Conservation (phyloP, 2,888 invertebrate species). For the Eupithecia tripunctaria region DNA sequence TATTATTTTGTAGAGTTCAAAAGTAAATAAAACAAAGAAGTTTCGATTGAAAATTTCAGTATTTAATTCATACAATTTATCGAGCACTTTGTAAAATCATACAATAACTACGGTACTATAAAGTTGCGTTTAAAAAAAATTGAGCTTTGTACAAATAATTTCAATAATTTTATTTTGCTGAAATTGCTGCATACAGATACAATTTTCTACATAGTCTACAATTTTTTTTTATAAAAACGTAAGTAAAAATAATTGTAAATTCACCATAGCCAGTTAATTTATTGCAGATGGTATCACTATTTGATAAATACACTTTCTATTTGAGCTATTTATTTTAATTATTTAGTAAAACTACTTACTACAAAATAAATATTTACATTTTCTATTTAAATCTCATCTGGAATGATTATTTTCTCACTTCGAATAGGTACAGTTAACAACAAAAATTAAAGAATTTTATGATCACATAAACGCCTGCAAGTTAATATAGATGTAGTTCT, state of each 20-base stretch:
- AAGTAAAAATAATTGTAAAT: not conserved
- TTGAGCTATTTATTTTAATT: constrained; percentile 7
- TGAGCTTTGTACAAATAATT: constrained; percentile 5
- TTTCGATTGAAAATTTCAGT: constrained; percentile 20
- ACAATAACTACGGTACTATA: not conserved
- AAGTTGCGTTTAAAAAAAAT: not conserved
- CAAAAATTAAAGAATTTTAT: not conserved
- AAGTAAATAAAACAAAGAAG: constrained; percentile 22
- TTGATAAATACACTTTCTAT: too few relatives aligned
- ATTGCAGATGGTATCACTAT: constrained; percentile 14
- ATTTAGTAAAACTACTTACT: constrained; percentile 1
- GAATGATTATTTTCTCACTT: not conserved
- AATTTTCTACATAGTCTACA: too few relatives aligned
- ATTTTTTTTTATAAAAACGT: not conserved
- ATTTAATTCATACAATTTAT: constrained; percentile 41
- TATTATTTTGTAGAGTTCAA: not conserved
- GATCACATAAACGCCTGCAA: not conserved
- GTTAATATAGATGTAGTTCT: too few relatives aligned
- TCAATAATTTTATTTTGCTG: not conserved
- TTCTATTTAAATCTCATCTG: constrained; percentile 17
- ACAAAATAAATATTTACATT: constrained; percentile 48
- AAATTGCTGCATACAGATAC: not conserved
- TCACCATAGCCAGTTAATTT: not conserved
- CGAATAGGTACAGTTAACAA: not conserved
- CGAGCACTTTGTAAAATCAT: constrained; percentile 30